Base-by-base conservation (phyloP, 2,797 vertebrate genomes). In the Neoniphon sammara region DNA sequence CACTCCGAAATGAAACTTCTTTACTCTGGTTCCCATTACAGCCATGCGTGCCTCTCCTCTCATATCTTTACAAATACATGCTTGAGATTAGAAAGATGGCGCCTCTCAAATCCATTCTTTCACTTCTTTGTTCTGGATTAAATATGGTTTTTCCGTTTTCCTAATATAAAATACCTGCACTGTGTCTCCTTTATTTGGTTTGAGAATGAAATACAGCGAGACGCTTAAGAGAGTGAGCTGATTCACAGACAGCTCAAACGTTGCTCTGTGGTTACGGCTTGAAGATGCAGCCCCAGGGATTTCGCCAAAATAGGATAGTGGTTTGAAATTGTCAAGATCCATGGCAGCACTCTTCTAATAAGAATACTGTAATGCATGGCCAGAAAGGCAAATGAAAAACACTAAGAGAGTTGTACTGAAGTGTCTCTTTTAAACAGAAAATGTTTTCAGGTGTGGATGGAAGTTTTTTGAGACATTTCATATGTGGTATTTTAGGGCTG, bases 1-100 rank as follows among this genome's bases (percentile, higher is more conserved):
- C 78, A 70, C 65, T 79, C 66, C 56, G 70, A 82, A 85, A 81
- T 70, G 50, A 83, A 84, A 84, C 82, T 61, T 81, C 82, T 88
- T 77, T 47, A 61, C 81, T 90, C 88, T 91, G 88, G 86, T 91
- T 92, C 62, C 77, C 70, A 86, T 93, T 90, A 89, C 70, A 75
- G 60, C 71, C 71, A 21, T 74, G 75, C 74, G 62, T 77, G 76
- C 86, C 77, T 84, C 74, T 73, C 64, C 23, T 65, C 84, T 76
- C 71, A 72, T 87, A 80, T 87, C 78, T 80, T 63, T 77, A 66
- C 54, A 68, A 88, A 84, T 56, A 72, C 60, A 65, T 36, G 66
- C 78, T 72, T 39, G 58, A 91, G 71, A 90, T 84, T 72, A 68
- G 46, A 85, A 84, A 77, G 75, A 87, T 67, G 85, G 63, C 50